Evolutionary conservation across 2,113 vertebrate species (phyloP), one percentile per base, ranked within the genome.

Genomic region (Muntiacus reevesi): DNA sequence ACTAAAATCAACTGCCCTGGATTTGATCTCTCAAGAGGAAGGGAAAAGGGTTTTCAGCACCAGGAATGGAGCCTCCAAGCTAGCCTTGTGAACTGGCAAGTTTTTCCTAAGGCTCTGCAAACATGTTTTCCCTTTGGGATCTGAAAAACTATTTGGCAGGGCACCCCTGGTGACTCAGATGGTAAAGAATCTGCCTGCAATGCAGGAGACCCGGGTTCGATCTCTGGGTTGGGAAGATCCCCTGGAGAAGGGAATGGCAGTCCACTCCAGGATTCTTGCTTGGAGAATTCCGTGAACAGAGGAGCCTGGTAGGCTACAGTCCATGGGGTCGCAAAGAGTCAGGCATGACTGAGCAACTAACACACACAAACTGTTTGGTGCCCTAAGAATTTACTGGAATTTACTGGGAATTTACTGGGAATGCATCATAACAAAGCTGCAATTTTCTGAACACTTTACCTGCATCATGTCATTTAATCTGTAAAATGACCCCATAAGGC

Each of bases 401-500:
- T 40, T 40, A 40, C 40, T 40, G 40, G 40, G 40, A 40, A 40
- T 40, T 40, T 36, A 33, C 47, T 85, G 9, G 47, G 64, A 87
- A 19, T 27, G 21, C 17, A 36, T 92, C 55, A 19, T 62, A 60
- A 60, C 36, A 81, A 92, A 57, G 30, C 52, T 74, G 47, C 84
- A 47, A 13, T 94, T 95, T 98, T 87, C 40, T 88, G 64, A 88
- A 86, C 17, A n/a, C n/a, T 83, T 95, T 25, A 57, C 25, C 36
- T 79, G 7, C 60, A 28, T 83, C 50, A 5, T 59, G 62, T 82
- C 27, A 5, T 43, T 83, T 97, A 59, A 85, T 71, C 67, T 94
- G 27, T 81, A 74, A 93, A 96, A 60, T 13, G 87, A 4, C n/a
- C 54, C 33, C 2, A 0, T 81, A 30, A 82, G 54, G 52, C 40